Evolutionary conservation across 2,113 vertebrate species (phyloP).

Genomic region (Bos javanicus): DNA sequence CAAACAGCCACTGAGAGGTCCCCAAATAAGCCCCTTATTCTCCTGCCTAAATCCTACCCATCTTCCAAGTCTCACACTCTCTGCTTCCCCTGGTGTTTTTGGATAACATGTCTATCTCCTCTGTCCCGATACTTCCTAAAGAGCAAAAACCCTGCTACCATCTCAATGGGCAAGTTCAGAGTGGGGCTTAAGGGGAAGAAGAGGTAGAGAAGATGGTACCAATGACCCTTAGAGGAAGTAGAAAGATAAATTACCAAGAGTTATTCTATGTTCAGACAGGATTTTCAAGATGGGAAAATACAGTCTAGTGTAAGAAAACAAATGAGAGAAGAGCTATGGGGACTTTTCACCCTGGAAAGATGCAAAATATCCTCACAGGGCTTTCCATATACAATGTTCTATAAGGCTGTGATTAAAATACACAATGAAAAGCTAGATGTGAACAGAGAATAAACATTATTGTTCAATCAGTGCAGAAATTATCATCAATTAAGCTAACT

Average conservation of each 20-base stretch:
- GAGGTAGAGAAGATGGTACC: too few species aligned
- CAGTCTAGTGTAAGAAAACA: background rate
- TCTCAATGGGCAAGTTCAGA: background rate
- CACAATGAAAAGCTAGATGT: constrained; percentile 6
- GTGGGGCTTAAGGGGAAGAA: background rate
- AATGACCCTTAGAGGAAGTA: background rate
- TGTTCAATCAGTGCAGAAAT: background rate
- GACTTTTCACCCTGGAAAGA: background rate
- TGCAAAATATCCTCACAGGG: background rate
- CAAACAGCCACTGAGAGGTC: background rate
- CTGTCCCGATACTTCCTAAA: background rate
- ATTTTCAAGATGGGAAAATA: background rate
- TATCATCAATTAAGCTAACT: background rate
- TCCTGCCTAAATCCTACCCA: background rate
- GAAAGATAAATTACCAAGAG: background rate
- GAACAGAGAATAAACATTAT: background rate
- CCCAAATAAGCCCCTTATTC: background rate
- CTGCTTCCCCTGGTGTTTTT: background rate
- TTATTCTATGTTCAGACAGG: background rate
- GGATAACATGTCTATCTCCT: background rate
- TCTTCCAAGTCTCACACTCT: background rate
- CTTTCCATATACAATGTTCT: background rate
- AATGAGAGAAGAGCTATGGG: background rate
- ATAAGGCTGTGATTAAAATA: constrained; percentile 18
- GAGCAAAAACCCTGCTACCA: background rate